Evolutionary conservation across 2,797 vertebrate species (phyloP), one percentile per base, ranked within the genome.

Genomic region (Anniella stebbinsi): DNA sequence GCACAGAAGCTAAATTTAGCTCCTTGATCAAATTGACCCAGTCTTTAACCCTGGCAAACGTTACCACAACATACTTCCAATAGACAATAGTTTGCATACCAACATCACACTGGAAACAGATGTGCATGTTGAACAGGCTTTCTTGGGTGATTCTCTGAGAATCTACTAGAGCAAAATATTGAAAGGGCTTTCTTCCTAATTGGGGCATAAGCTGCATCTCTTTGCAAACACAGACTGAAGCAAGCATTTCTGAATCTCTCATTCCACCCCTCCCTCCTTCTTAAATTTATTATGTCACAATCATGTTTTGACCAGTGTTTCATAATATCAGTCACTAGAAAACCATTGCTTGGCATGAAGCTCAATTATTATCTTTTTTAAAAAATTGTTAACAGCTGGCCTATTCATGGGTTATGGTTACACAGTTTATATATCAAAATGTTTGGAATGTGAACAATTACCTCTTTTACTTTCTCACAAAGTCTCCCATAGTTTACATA

Each of bases 341-440:
- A 97, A 98, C 97, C 96, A 96, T 96, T 97, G 96, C 96, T 98
- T 98, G 98, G 97, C 98, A 98, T 97, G 97, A 97, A 98, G 97
- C 95, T 97, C 97, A 97, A 98, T 98, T 98, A 98, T 98, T 98
- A 98, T 98, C 98, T 98, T 92, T n/a, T 96, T 95, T 7, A 92
- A 96, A 97, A 98, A 98, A 99, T 98, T 98, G 98, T 98, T 98
- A 98, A 97, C 98, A 99, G 98, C 98, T 99, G 98, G 95, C 69
- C 96, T 97, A 94, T 98, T 98, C 98, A 96, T 95, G 97, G 97
- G 95, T 91, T 77, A 98, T 96, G 95, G 97, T 98, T 97, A 96
- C 92, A 96, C 95, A 98, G 98, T 98, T 99, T 98, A 98, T 98
- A 95, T 98, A 98, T 98, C 97, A 97, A 98, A 99, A 98, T 97